Evolutionary conservation across 2,888 invertebrate species (phyloP), one percentile per base, ranked within the genome.

Genomic region (Chymomyza procnemis): DNA sequence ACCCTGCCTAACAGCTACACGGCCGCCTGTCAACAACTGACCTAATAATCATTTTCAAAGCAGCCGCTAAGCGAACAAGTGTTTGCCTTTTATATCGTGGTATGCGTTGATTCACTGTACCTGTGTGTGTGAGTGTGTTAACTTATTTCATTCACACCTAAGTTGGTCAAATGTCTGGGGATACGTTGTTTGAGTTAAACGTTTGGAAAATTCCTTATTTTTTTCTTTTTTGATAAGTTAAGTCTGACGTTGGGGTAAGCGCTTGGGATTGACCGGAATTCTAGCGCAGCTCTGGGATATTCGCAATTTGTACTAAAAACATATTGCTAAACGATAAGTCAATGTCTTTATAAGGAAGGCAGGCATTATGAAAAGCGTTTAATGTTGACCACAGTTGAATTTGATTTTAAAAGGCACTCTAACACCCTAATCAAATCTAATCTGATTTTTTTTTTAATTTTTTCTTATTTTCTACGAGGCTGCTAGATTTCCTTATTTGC

Each of bases 11-110:
- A 14, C 54, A 54, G 21, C 54, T 18, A 18, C 56, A 46, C 6
- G 54, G 61, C 69, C 66, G 61, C 69, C 66, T 72, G 69, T 70
- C 75, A 71, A 70, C 74, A 71, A 73, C 75, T 79, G 80, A 85
- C 79, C 85, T 78, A 85, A 85, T 85, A 85, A 85, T 77, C 76
- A 79, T 74, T 80, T 71, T 75, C 80, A 75, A 78, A 79, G 75
- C 69, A 16, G 57, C 59, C 71, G 62, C 67, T 63, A 61, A 60
- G 41, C 48, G 54, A 34, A 61, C 57, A 66, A 73, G 78, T 66
- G 61, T 69, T 73, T 69, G 66, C 21, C 26, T 47, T 68, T 47
- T 68, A 55, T 21, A 19, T 55, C 55, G 55, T n/a, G 14, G 14
- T 57, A 57, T 18, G 34, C 26, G 26, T 26, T 26, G 64, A 22